Percentiles rank a stretch among this genome's conserved stretches.
Evolutionary conservation across 2,797 vertebrate species (phyloP).

Genomic region (Channallabes apus): DNA sequence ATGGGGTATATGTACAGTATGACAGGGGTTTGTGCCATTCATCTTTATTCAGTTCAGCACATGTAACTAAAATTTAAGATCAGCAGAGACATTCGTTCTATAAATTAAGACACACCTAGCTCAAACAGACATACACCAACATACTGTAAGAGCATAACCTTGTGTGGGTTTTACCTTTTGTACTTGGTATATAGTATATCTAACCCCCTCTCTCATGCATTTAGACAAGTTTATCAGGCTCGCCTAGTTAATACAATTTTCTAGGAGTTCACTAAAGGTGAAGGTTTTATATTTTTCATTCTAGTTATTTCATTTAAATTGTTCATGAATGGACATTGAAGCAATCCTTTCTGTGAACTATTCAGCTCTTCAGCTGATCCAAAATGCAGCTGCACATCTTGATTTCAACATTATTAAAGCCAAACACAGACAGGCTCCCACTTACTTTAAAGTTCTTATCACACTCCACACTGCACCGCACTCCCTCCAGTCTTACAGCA

Average conservation of each 20-base stretch:
- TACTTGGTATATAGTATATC: not conserved
- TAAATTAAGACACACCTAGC: slow-evolving; percentile 20
- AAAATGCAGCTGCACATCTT: no score
- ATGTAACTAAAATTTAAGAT: slow-evolving; percentile 29
- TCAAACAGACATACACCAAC: not conserved
- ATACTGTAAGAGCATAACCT: slow-evolving; percentile 24
- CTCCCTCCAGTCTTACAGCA: no score
- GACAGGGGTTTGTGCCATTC: not conserved
- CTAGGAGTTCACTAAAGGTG: not conserved
- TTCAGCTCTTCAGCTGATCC: no score
- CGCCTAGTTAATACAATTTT: not conserved
- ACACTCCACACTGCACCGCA: no score
- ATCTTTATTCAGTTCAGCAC: not conserved
- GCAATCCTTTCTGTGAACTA: not conserved
- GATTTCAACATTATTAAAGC: no score
- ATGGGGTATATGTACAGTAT: not conserved
- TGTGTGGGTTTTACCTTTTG: not conserved
- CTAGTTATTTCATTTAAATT: not conserved
- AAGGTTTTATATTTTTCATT: not conserved
- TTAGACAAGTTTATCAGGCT: not conserved
- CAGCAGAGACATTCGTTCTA: slow-evolving; percentile 34
- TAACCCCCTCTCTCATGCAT: not conserved
- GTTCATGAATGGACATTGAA: not conserved
- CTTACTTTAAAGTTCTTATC: no score
- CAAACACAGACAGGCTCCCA: no score